These are phyloP conservation scores for Ischnura elegans DNA, from an alignment of 2,888 invertebrate species.

Conservation along the genomic window DNA sequence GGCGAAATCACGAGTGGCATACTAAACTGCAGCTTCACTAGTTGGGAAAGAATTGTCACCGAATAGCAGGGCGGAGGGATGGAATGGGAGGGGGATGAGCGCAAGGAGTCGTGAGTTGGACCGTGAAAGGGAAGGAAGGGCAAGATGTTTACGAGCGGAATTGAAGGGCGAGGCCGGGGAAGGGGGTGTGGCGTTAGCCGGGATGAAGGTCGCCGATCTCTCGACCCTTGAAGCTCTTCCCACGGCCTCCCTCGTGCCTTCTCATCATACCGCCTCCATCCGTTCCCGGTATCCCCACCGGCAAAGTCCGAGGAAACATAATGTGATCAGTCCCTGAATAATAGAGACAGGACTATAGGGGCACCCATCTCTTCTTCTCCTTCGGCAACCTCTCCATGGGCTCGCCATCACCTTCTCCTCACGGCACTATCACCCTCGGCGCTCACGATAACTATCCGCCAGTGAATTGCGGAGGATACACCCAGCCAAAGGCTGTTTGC, in stretches of 20 bases:
- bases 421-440: not conserved
- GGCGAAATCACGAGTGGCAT: not conserved
- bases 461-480: too few species aligned
- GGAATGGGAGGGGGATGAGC: not conserved
- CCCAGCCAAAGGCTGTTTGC: too few species aligned
- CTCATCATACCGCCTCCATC: too few species aligned
- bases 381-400: not conserved
- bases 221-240: not conserved
- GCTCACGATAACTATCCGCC: too few species aligned
- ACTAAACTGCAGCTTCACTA: not conserved
- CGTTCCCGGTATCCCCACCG: not conserved
- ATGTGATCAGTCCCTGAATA: slow-evolving; percentile 52
- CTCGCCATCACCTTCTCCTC: not conserved
- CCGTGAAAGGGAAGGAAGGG: not conserved
- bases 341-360: not conserved
- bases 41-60: not conserved
- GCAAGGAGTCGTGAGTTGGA: not conserved
- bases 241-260: too few species aligned
- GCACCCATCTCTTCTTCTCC: not conserved
- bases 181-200: not conserved
- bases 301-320: slow-evolving; percentile 32
- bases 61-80: too few species aligned
- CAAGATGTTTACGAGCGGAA: not conserved
- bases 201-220: not conserved
- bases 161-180: not conserved